Conservation (phyloP, 2,888 invertebrate genomes). For the Scaeva pyrastri region DNA sequence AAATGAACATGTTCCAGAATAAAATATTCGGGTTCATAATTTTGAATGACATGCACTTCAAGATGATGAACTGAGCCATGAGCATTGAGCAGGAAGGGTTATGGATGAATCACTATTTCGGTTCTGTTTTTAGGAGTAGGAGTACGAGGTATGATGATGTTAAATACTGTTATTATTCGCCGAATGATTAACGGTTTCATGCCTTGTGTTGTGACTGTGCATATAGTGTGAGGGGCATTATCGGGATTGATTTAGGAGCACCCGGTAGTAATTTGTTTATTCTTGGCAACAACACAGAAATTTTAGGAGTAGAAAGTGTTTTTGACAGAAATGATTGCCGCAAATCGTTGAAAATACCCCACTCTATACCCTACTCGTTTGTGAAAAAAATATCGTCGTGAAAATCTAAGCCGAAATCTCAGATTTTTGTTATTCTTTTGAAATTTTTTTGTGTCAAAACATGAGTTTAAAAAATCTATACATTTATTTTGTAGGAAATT, state of each 20-base stretch:
- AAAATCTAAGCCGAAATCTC: no score
- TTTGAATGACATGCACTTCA: conserved; percentile 60
- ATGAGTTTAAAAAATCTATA: no score
- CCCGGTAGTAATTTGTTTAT: conserved; percentile 58
- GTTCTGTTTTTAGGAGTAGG: conserved; percentile 11
- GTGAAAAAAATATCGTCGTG: no score
- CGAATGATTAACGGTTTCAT: conserved; percentile 69
- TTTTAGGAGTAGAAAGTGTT: no score
- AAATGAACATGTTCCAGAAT: conserved; percentile 66
- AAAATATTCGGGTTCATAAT: conserved; percentile 74
- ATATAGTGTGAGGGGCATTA: conserved; percentile 21
- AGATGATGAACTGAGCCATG: neutral
- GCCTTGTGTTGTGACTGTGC: neutral
- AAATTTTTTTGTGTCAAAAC: no score
- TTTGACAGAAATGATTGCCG: no score
- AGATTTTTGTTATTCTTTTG: no score
- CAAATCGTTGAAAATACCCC: no score
- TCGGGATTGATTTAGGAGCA: conserved; percentile 61
- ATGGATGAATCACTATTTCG: conserved; percentile 59
- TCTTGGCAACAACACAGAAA: conserved; percentile 7
- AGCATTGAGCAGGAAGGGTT: conserved; percentile 58
- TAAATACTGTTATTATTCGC: conserved; percentile 66
- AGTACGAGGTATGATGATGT: conserved; percentile 41
- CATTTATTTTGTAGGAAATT: no score
- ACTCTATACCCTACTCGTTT: no score